Percentiles rank a stretch among this genome's conserved stretches.
Evolutionary conservation across 1,140 invertebrate genomes (phyloP).

Genomic region (Bathynomus jamesi): DNA sequence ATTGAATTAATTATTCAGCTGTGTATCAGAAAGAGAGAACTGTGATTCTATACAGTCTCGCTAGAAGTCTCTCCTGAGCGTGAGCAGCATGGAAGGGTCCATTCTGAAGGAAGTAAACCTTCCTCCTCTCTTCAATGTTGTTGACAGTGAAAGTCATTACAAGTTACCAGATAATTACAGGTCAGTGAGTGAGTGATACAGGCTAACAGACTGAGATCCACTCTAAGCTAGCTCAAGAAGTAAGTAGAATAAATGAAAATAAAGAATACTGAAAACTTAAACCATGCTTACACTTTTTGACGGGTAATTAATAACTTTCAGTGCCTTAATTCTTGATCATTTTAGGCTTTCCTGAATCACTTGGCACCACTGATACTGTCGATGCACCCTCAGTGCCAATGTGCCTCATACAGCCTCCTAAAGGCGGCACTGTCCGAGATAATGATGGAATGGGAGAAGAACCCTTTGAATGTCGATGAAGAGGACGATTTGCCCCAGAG

Average conservation of each 20-base stretch:
- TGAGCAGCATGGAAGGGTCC: background rate
- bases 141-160: background rate
- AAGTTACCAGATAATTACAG: slow-evolving; percentile 6
- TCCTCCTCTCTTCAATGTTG: slow-evolving; percentile 1
- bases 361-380: background rate
- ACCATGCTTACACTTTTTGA: too few relatives aligned
- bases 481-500: background rate
- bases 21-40: background rate
- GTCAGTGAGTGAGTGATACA: too few relatives aligned
- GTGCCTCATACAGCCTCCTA: background rate
- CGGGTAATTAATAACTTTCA: too few relatives aligned
- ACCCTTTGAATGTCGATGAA: background rate
- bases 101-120: background rate
- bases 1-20: too few relatives aligned
- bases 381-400: background rate
- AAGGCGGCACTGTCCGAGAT: background rate
- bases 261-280: too few relatives aligned
- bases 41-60: background rate
- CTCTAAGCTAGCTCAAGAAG: too few relatives aligned
- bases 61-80: background rate
- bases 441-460: background rate
- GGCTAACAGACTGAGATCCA: too few relatives aligned
- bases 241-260: too few relatives aligned
- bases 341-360: background rate
- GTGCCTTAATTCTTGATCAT: too few relatives aligned